Evolutionary conservation across 2,888 invertebrate species (phyloP), one percentile per base, ranked within the genome.

Genomic region (Latheticus oryzae): DNA sequence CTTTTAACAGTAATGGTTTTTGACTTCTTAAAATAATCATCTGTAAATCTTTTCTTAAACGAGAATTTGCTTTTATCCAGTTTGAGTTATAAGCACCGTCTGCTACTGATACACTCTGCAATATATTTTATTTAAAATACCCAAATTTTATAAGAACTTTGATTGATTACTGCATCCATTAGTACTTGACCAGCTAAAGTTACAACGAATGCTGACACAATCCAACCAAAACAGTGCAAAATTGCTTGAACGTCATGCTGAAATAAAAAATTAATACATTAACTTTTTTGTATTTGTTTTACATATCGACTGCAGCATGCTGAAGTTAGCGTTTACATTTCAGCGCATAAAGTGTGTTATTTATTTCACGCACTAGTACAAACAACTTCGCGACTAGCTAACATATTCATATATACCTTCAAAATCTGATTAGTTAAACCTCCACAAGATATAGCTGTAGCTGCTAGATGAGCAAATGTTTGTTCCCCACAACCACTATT

Each of bases 201-300:
- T 8, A 17, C 8, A 3, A 33, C 17, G 15, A 13, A 33, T 15
- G 15, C 8, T 1, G 33, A 33, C n/a, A 16, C 8, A 8, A 17
- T 33, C 33, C 33, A 33, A 11, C 33, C 33, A 1, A 33, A 11
- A 5, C 8, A 16, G 12, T 33, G 33, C 15, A 33, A 7, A n/a
- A 12, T 16, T 7, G 33, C 16, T 13, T 3, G 1, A 2, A 28
- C 11, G 12, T 28, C 28, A 11, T 28, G 28, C 28, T 28, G 11
- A 5, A 28, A 28, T 11, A 28, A 28, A n/a, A n/a, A n/a, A n/a
- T n/a, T n/a, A n/a, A n/a, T n/a, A n/a, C n/a, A n/a, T n/a, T n/a
- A n/a, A n/a, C n/a, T n/a, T n/a, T n/a, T n/a, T n/a, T n/a, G n/a
- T 5, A 21, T 21, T 21, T 7, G 5, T 21, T 21, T 21, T 21